Conservation (phyloP, 1,140 invertebrate species). For the Littorina saxatilis region DNA sequence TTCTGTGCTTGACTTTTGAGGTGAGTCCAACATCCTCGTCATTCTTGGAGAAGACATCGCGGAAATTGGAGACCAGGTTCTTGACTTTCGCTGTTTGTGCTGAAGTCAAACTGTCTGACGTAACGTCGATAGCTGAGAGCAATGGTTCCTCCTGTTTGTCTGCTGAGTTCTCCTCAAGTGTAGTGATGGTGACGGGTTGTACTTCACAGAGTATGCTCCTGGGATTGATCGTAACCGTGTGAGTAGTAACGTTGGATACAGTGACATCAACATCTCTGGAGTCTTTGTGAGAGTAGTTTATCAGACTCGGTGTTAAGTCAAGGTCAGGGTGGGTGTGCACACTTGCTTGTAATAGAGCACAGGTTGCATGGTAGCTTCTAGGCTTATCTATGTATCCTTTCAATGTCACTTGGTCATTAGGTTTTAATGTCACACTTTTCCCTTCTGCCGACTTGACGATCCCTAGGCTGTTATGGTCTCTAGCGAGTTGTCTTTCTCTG, state of each 20-base stretch:
- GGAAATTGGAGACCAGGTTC: no score
- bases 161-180: not conserved
- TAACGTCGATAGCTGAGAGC: no score
- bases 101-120: no score
- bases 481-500: not conserved
- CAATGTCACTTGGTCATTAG: not conserved
- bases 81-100: not conserved
- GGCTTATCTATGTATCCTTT: not conserved
- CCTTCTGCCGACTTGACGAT: not conserved
- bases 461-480: not conserved
- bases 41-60: not conserved
- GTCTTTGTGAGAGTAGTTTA: not conserved
- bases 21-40: not conserved
- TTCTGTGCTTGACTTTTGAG: not conserved
- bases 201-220: not conserved
- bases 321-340: not conserved
- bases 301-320: slow-evolving; percentile 9
- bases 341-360: not conserved
- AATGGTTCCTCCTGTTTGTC: not conserved
- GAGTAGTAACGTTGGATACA: slow-evolving; percentile 4
- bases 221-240: not conserved
- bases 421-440: not conserved
- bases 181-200: not conserved
- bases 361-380: not conserved
- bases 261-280: not conserved